phyloP scores from a whole-genome alignment of 2,888 invertebrate genomes.

The Pachymerium ferrugineum region DNA sequence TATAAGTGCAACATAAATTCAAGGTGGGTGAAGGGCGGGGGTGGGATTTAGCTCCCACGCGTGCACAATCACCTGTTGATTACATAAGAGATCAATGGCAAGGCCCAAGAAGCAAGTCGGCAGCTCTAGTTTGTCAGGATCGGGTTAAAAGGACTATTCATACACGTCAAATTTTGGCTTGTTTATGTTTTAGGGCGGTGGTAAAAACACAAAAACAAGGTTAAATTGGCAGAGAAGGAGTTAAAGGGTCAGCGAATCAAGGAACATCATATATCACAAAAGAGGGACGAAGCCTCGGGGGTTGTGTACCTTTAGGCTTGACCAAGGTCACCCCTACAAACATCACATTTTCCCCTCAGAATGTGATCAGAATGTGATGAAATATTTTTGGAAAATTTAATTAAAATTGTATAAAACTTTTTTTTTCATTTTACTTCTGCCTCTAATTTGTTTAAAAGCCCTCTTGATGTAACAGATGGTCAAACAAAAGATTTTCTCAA shows the following conservation, averaged over 20 bases:
- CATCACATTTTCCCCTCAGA: no score
- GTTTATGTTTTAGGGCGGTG: slow-evolving; percentile 9
- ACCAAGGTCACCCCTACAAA: no score
- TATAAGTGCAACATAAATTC: slow-evolving; percentile 18
- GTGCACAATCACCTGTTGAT: slow-evolving; percentile 1
- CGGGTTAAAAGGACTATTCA: slow-evolving; percentile 1
- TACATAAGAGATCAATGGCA: neutral
- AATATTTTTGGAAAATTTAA: no score
- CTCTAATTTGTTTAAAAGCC: neutral
- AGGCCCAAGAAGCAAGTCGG: neutral
- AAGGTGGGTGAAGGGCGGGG: neutral
- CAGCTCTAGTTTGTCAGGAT: slow-evolving; percentile 7
- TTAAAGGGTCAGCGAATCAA: slow-evolving; percentile 11
- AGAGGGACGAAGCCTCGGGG: no score
- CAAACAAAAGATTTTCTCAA: slow-evolving; percentile 10
- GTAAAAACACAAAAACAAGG: slow-evolving; percentile 2
- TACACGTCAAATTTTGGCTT: neutral
- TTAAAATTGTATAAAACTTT: no score
- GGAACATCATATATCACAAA: slow-evolving; percentile 1
- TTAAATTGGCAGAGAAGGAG: neutral
- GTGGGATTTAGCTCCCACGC: neutral
- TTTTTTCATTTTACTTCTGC: neutral
- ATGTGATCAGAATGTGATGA: no score
- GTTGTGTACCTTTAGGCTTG: no score
- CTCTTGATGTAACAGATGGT: slow-evolving; percentile 27